Evolutionary conservation across 2,113 vertebrate species (phyloP).

Genomic region (Antechinus stuartii): DNA sequence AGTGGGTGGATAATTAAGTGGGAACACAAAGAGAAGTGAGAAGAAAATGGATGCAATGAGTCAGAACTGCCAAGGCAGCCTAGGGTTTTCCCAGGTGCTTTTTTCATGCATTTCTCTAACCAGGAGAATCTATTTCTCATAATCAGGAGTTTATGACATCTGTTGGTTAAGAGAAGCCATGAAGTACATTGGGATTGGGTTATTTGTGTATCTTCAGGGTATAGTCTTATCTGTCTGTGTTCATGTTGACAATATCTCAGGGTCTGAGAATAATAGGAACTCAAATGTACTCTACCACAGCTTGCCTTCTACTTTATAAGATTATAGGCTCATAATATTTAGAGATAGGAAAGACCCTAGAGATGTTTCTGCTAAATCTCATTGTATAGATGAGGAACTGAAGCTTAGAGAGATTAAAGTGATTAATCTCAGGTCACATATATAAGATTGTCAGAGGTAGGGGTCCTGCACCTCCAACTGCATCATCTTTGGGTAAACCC

Average conservation of each 20-base stretch:
- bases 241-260: background rate
- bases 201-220: background rate
- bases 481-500: background rate
- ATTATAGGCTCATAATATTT: background rate
- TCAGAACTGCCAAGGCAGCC: background rate
- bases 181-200: background rate
- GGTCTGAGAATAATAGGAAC: background rate
- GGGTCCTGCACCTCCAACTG: background rate
- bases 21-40: background rate
- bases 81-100: background rate
- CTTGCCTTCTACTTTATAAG: background rate
- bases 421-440: slow-evolving; percentile 42
- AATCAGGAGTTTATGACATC: background rate
- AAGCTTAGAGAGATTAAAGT: slow-evolving; percentile 31
- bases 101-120: background rate
- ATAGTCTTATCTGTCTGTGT: background rate
- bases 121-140: too few species aligned
- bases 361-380: slow-evolving; percentile 37
- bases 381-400: slow-evolving; percentile 47
- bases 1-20: background rate
- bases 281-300: background rate
- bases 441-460: background rate
- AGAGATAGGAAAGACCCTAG: background rate
- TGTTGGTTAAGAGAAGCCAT: background rate
- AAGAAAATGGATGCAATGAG: background rate